Conservation (phyloP, 1,140 invertebrate species). For the Zaprionus inermis region DNA sequence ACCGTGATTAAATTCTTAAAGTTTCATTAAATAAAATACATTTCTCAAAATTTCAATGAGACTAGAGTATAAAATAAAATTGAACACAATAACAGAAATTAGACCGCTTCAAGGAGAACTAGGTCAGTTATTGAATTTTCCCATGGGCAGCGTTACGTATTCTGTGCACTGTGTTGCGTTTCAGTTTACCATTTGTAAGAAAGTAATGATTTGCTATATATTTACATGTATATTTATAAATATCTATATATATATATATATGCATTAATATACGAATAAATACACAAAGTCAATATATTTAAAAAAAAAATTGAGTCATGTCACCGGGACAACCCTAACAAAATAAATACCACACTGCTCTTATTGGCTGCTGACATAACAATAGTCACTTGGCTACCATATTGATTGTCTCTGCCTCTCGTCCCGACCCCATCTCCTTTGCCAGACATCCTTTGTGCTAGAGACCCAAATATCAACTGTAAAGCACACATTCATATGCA, state of each 20-base stretch:
- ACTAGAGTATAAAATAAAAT: no score
- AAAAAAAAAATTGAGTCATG: background rate
- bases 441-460: slow-evolving; percentile 36
- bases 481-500: slow-evolving; percentile 8
- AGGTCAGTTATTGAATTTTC: slow-evolving; percentile 83
- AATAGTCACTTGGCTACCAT: slow-evolving; percentile 63
- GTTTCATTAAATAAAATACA: no score
- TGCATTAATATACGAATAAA: background rate
- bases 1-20: no score
- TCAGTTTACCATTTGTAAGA: background rate
- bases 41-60: no score
- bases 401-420: slow-evolving; percentile 62
- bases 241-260: background rate
- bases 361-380: slow-evolving; percentile 50
- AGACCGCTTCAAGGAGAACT: slow-evolving; percentile 50
- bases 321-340: background rate
- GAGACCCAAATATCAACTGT: slow-evolving; percentile 63
- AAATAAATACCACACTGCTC: background rate
- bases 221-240: background rate
- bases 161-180: slow-evolving; percentile 31
- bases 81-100: background rate
- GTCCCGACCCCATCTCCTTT: background rate
- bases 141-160: slow-evolving; percentile 4
- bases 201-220: background rate
- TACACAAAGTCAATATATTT: background rate